Percentiles rank a stretch among this genome's conserved stretches.
Conservation (phyloP, 2,113 vertebrate species). For the Proterorhinus semilunaris region DNA sequence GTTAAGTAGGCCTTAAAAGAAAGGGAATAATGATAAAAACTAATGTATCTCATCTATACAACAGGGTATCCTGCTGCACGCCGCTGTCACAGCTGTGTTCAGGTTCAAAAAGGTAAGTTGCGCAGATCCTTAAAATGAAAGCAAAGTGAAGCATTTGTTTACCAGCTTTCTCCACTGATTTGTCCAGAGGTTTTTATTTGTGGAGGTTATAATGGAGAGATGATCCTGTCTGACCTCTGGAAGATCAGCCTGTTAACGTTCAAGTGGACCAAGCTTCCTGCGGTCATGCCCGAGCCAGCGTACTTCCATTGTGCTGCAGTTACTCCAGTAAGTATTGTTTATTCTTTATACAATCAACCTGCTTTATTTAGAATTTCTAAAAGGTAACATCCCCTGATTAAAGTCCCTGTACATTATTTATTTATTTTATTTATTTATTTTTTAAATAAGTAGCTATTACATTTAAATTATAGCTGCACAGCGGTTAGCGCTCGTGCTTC, state of each 20-base stretch:
- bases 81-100: slow-evolving; percentile 96
- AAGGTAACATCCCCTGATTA: no score
- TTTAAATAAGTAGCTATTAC: no score
- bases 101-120: slow-evolving; percentile 89
- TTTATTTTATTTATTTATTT: no score
- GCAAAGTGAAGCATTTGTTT: background rate
- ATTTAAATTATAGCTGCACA: no score
- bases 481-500: no score
- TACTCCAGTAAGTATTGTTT: slow-evolving; percentile 83
- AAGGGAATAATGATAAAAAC: background rate
- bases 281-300: slow-evolving; percentile 92
- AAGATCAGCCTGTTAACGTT: slow-evolving; percentile 89
- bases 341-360: no score
- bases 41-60: background rate
- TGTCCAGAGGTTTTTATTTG: slow-evolving; percentile 91
- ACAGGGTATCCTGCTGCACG: slow-evolving; percentile 92
- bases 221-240: slow-evolving; percentile 94
- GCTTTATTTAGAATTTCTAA: no score
- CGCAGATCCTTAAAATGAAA: no score
- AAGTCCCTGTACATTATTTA: no score
- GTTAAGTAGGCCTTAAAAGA: background rate
- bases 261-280: slow-evolving; percentile 91
- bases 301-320: slow-evolving; percentile 98
- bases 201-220: slow-evolving; percentile 93
- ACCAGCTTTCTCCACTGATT: background rate